A percentile compares a stretch with the other conserved stretches of the same genome.
These are phyloP conservation scores for Tipula unca DNA, from an alignment of 2,888 invertebrate species.

Conservation along the genomic window DNA sequence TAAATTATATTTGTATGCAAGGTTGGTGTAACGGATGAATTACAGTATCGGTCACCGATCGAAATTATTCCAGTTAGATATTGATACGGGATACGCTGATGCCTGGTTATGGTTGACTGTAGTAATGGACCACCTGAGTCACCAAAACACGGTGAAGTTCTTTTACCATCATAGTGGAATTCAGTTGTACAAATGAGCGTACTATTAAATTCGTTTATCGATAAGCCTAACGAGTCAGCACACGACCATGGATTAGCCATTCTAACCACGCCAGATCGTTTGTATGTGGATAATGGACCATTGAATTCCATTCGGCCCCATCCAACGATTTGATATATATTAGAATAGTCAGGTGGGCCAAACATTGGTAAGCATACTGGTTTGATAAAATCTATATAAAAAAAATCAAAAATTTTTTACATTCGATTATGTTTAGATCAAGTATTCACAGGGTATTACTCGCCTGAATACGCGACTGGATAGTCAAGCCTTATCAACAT, in stretches of 20 bases:
- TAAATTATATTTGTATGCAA: constrained; percentile 37
- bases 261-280: not conserved
- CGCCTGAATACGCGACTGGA: not conserved
- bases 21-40: constrained; percentile 36
- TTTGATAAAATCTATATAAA: not conserved
- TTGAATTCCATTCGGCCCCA: not conserved
- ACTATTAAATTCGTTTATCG: not conserved
- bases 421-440: not conserved
- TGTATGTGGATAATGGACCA: not conserved
- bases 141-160: not conserved
- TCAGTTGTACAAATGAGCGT: not conserved
- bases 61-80: constrained; percentile 39
- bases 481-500: not conserved
- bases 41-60: constrained; percentile 35
- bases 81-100: constrained; percentile 19
- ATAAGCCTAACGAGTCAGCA: not conserved
- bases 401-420: not conserved
- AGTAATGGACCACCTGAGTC: not conserved
- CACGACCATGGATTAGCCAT: not conserved
- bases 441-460: not conserved
- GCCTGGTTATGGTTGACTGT: not conserved
- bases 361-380: not conserved
- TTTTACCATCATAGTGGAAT: not conserved
- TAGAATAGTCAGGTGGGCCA: not conserved
- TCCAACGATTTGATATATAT: not conserved